Base-by-base conservation (phyloP, 2,797 vertebrate species). In the Cyclopterus lumpus region DNA sequence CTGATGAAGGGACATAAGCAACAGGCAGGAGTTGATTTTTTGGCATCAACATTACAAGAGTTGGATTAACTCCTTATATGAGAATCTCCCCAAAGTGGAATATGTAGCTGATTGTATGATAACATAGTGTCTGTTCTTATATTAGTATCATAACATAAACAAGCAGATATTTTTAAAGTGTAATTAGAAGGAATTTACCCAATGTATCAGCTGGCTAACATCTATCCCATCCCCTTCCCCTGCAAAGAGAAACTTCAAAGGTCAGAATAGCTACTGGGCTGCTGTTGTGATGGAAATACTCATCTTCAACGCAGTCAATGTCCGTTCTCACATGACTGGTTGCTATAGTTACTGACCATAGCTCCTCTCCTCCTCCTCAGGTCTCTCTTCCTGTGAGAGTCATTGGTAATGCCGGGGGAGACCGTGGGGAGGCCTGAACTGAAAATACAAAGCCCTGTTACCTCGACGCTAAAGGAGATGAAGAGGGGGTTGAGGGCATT, bases 341-440 rank as follows among this genome's bases (percentile, higher is more conserved):
- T 89, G 40, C 85, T 77, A 88, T 92, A 81, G 88, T 81, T 88
- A 89, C 83, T 66, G 59, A 69, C 75, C 54, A 60, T 70, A 75
- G 60, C 72, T 73, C 83, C 53, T 75, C 48, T 68, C 30, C 55
- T 83, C 67, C 80, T 84, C 10, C 11, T 51, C 53, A 38, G 42
- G 67, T 76, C 57, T 65, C 28, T 72, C 71, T 65, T 81, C 46
- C 58, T 71, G 64, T 57, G 20, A 42, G 61, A 80, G 59, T 71
- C 69, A 72, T 64, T 72, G 57, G 24, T 30, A 69, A 46, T 46
- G 48, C 36, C 18, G 22, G 51, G 48, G 42, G 18, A 81, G 12
- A 32, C 66, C 22, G 38, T 74, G 62, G 48, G 42, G n/a, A 51
- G 64, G 67, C 48, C n/a, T 58, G 16, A 9, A 16, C 34, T 62